Conservation (phyloP, 92 coral and sea anemone species). For the Parazoanthus darwini region DNA sequence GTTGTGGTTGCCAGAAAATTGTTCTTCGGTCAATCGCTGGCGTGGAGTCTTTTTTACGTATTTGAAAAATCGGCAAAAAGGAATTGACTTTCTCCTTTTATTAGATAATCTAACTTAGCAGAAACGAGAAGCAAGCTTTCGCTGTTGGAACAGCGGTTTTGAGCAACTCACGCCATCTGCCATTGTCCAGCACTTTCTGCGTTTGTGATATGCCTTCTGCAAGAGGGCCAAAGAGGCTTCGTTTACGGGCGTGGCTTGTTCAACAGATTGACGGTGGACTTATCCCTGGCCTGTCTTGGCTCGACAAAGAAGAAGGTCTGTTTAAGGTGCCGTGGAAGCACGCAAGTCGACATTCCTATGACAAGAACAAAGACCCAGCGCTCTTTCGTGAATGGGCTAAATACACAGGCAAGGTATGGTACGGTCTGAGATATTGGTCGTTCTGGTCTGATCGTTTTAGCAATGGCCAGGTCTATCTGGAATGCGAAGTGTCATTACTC, state of each 20-base stretch:
- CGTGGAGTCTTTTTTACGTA: not conserved
- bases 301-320: constrained; percentile 36
- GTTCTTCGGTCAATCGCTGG: not conserved
- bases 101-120: not conserved
- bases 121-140: not conserved
- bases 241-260: constrained; percentile 59
- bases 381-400: constrained; percentile 61
- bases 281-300: constrained; percentile 52
- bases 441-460: too few relatives aligned
- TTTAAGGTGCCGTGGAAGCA: constrained; percentile 63
- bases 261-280: constrained; percentile 44
- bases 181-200: not conserved
- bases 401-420: constrained; percentile 53
- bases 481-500: not conserved
- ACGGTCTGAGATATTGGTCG: not conserved
- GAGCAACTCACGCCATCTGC: not conserved
- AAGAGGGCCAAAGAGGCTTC: constrained; percentile 31
- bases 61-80: not conserved
- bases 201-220: not conserved
- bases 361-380: constrained; percentile 49
- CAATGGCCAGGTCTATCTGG: not conserved
- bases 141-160: not conserved
- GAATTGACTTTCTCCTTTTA: not conserved
- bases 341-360: constrained; percentile 55
- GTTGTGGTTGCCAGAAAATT: not conserved